Conservation (phyloP, 1,140 invertebrate species). For the Oncopodura yosiiana region DNA sequence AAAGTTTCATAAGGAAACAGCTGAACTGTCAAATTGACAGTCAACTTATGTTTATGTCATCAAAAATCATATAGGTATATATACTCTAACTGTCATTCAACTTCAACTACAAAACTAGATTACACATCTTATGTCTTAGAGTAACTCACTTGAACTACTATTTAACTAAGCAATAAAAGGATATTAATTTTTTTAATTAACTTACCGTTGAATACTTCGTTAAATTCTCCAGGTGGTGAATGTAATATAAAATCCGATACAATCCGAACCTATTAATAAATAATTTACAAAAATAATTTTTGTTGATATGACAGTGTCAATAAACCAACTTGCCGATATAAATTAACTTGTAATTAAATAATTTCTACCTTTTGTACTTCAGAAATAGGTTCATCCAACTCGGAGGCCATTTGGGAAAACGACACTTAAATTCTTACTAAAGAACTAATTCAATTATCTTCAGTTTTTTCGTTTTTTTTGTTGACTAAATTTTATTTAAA, state of each 20-base stretch:
- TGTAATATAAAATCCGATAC: conserved; percentile 96
- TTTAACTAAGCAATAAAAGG: background rate
- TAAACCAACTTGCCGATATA: background rate
- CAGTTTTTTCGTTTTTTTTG: too few species aligned
- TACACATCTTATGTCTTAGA: too few species aligned
- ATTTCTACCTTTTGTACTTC: conserved; percentile 63
- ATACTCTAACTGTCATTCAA: too few species aligned
- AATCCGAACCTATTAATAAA: conserved; percentile 63
- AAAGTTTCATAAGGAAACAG: too few species aligned
- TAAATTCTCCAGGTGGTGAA: conserved; percentile 98
- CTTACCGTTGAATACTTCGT: conserved; percentile 93
- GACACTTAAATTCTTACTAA: too few species aligned
- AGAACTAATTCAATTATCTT: too few species aligned
- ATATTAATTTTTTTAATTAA: background rate
- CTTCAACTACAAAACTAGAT: too few species aligned
- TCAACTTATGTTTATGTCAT: too few species aligned
- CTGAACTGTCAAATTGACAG: too few species aligned
- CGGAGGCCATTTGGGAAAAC: conserved; percentile 53
- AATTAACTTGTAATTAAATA: background rate
- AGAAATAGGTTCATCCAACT: conserved; percentile 63
- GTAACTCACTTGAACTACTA: too few species aligned
- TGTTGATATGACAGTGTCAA: background rate
- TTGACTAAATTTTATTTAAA: too few species aligned
- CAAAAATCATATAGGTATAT: too few species aligned
- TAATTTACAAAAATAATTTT: background rate